Base-by-base conservation (phyloP, 2,113 vertebrate genomes). In the Tachysurus fulvidraco region DNA sequence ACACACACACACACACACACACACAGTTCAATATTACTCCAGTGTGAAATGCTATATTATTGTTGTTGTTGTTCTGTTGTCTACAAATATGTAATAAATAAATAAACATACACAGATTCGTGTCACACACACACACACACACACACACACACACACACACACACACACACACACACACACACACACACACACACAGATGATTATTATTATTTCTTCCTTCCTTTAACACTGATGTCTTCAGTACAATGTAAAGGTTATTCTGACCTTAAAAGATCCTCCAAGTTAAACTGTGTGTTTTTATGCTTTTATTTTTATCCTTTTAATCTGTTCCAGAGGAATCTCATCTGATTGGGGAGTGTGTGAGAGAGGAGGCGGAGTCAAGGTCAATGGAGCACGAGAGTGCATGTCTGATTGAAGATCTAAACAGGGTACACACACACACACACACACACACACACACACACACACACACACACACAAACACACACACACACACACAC, bases 401-500 rank as follows among this genome's bases (percentile, higher is more conserved):
- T 74, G 17, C 79, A 59, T 88, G 81, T 87, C 89, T 91, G 50
- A 81, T 91, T 19, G 84, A 88, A 73, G 90, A 88, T 65, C 60
- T 88, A n/a, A 90, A 92, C 88, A 84, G 88, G 90, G 88, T 91
- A 80, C 36, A 2, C 77, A 67, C 77, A 57, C 30, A 74, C 30
- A 46, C 73, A 82, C 2, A 77, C 55, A 80, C 36, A 85, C 44
- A 73, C 21, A 55, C 60, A 12, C 46, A 85, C n/a, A 55, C 64
- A 71, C 30, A 84, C 54, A 69, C 44, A 21, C 5, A 8, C 19
- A 23, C 5, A 60, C 28, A 36, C 65, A 59, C 30, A 74, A 30
- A 30, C 71, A 60, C 23, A 60, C 30, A 69, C 79, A 81, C 52
- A 67, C 25, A 30, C 46, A 50, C 46, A 5, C 3, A 50, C 46